Evolutionary conservation across 2,888 invertebrate species (phyloP).

Genomic region (Catocala nupta): DNA sequence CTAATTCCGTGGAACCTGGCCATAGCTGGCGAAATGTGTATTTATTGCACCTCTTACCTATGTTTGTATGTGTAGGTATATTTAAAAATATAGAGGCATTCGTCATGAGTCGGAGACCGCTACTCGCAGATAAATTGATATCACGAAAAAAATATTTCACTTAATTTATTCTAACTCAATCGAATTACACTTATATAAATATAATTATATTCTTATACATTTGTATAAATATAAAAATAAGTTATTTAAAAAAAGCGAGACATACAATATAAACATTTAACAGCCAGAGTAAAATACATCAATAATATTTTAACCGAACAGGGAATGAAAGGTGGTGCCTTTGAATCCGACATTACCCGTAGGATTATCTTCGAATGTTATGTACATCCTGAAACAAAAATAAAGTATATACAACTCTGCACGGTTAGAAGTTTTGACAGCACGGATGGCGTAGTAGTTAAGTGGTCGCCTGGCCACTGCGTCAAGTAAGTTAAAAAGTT

Average conservation of each 20-base stretch:
- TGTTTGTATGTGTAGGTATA: too few relatives aligned
- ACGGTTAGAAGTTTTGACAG: too few relatives aligned
- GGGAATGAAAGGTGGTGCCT: slow-evolving; percentile 89
- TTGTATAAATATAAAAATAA: not conserved
- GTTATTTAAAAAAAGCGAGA: not conserved
- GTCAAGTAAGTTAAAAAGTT: too few relatives aligned
- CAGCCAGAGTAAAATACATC: not conserved
- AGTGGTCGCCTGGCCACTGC: too few relatives aligned
- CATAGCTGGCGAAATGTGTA: too few relatives aligned
- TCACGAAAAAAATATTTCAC: not conserved
- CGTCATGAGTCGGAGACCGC: too few relatives aligned
- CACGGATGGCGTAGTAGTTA: too few relatives aligned
- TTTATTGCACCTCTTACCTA: too few relatives aligned
- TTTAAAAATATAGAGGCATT: too few relatives aligned
- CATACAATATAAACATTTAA: not conserved
- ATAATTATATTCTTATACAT: not conserved
- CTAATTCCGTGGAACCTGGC: too few relatives aligned
- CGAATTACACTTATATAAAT: slow-evolving; percentile 8
- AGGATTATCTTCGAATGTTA: slow-evolving; percentile 87
- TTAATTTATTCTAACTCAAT: slow-evolving; percentile 7
- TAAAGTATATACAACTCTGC: too few relatives aligned
- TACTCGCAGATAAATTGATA: not conserved
- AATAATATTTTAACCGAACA: slow-evolving; percentile 76
- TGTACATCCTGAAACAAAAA: slow-evolving; percentile 88
- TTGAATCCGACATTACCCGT: slow-evolving; percentile 89